Evolutionary conservation across 2,888 invertebrate species (phyloP), one percentile per base, ranked within the genome.

Genomic region (Pasiphila rectangulata): DNA sequence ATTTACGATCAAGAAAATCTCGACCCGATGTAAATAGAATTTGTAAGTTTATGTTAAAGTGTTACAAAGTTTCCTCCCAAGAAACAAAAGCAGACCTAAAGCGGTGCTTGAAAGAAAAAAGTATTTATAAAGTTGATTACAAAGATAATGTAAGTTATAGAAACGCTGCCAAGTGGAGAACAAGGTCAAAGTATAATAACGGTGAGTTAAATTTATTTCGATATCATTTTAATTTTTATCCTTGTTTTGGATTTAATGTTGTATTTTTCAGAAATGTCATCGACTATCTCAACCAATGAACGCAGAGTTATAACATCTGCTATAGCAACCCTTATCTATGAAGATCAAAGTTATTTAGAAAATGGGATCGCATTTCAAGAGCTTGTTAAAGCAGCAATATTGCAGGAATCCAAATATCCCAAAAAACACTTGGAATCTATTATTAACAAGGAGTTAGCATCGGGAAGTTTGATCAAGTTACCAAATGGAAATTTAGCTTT

Each of bases 71-170:
- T 47, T 90, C 91, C 67, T 91, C 91, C 34, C 90, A 90, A 56
- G 94, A 93, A 58, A 93, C 93, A 10, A 92, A 92, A 69, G 88
- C 92, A 50, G 94, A 94, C 78, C 88, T 96, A 23, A 93, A 94
- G 72, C 91, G 92, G 74, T 92, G 96, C 65, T 91, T 95, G 7
- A 93, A 93, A 62, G 92, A 92, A 50, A 94, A 93, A 72, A 91
- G 92, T 63, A 93, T 96, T 43, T 91, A 93, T 57, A 94, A 94
- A 90, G 96, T 96, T 19, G 94, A 95, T 71, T 96, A 95, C 78
- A 96, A 96, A 83, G 95, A 95, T 66, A 94, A 92, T 82, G 94
- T 93, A 59, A 95, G 95, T 84, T 96, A 96, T 75, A 90, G 96
- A 64, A 95, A 95, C 86, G 94, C 95, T 35, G 93, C 94, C 38